Base-by-base conservation (phyloP, 2,888 invertebrate species). In the Pollenia amentaria region DNA sequence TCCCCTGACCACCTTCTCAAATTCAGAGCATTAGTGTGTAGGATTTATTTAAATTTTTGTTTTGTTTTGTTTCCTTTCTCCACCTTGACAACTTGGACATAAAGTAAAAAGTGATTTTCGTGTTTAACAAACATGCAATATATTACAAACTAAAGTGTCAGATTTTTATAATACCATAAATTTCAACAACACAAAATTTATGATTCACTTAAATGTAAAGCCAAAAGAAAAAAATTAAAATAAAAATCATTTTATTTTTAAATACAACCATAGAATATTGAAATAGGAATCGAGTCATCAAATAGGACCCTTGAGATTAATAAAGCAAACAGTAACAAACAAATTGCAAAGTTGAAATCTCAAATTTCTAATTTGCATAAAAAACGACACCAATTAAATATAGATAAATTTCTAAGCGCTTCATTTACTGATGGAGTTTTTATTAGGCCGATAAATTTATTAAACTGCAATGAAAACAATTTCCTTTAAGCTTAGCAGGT, bases 121-220 rank as follows among this genome's bases (percentile, higher is more conserved):
- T 87, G 77, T 84, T 81, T 18, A 84, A 67, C 73, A 29, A 77
- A 73, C 84, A 87, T 87, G 87, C 87, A 72, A 87, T 84, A 79
- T 75, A 55, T 83, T 64, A 79, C 60, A 18, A 85, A 51, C 79
- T 9, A 83, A 80, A 77, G 77, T 87, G 80, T 69, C 77, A 87
- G 84, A 87, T 87, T 87, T 87, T 76, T 77, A 72, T 79, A 83
- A 83, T 42, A 29, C 65, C 76, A 76, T 70, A 86, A 83, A 79
- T 83, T 70, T 65, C 57, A 76, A 77, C 76, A 75, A 46, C 70
- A 62, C 48, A 60, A 60, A 86, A 83, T 84, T 72, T 80, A 76
- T 80, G 83, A 85, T 72, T 82, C 83, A 75, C 69, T 76, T 76
- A 76, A 51, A 67, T 51, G 53, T 16, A 29, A 29, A 29, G 29